Base-by-base conservation (phyloP, 2,113 vertebrate genomes). In the Turdus rufiventris region DNA sequence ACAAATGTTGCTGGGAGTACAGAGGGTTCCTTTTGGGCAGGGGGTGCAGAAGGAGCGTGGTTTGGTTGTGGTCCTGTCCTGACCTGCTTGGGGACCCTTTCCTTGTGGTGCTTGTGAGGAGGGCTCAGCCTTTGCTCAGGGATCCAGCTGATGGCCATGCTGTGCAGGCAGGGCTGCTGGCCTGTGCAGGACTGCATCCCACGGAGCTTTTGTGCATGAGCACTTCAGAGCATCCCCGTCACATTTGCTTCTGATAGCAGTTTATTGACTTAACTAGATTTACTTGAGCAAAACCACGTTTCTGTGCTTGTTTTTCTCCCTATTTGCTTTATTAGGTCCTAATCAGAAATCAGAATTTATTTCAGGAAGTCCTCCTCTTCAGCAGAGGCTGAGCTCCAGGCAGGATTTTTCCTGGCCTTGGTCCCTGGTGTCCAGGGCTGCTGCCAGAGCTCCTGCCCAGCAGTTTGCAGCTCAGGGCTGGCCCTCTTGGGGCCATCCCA, bases 101-200 rank as follows among this genome's bases (percentile, higher is more conserved):
- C 10, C 40, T 24, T 9, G 50, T 43, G 26, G n/a, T 34, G 9
- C 29, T 13, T 3, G 1, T 21, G 19, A 16, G 21, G 21, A 28
- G 48, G 6, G 25, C 1, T 7, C 16, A 60, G 62, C 34, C 61
- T 45, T 31, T 31, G 57, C 34, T 0, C 2, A 2, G 71, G 5
- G 51, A 53, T 29, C 18, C 18, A 1, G 34, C 21, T 20, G 0
- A 0, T 12, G 54, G 66, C 8, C 61, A 0, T 2, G 21, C 45
- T 47, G 45, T 38, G 38, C 45, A 47, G 45, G 20, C 45, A 47
- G 45, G 45, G 45, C 45, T 47, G 45, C 45, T 20, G 45, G 43
- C 43, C 34, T 76, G 21, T 16, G 48, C 38, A 12, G 70, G 31
- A 3, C 40, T 51, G 54, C 38, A 5, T 65, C 65, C 78, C 61